Evolutionary conservation across 2,113 vertebrate species (phyloP), one percentile per base, ranked within the genome.

Genomic region (Oophaga pumilio): DNA sequence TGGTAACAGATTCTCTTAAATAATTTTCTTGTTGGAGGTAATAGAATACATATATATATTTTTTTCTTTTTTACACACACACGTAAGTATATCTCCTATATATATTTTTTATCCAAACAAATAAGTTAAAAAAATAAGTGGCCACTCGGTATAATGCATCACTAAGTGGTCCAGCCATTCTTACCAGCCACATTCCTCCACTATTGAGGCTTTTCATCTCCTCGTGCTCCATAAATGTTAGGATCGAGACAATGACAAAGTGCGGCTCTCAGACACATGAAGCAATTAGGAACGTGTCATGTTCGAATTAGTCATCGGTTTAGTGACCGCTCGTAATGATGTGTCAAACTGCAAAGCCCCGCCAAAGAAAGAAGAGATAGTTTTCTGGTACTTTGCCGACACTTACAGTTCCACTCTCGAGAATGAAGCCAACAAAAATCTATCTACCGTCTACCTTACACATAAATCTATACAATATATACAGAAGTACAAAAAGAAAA

Each of bases 401-500:
- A 56, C 49, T 28, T 24, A 8, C 2, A 6, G 66, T 50, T 53
- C 24, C 20, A 22, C 50, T 24, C 26, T 20, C 14, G 43, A 73
- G 3, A 20, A 20, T 22, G 11, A 26, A 33, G 52, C 68, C 66
- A 84, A 76, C 2, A 62, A 85, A 15, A 76, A 14, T 28, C 33
- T 82, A 33, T 59, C 69, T 3, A 76, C 71, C 20, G 17, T 22
- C 17, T 20, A 59, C 49, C 56, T 57, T 57, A 74, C 49, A n/a
- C 15, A 68, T 8, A 56, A 68, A 69, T 52, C 17, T 26, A 83
- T 69, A 71, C 26, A 76, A 66, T 18, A 77, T 69, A 78, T 78
- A 86, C 8, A 68, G 28, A 68, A 17, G 14, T 68, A 4, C 28
- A 82, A 52, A 68, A 81, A 60, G 15, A 91, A 88, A 89, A 91